Conservation (phyloP, 2,113 vertebrate species). For the Pimephales promelas region DNA sequence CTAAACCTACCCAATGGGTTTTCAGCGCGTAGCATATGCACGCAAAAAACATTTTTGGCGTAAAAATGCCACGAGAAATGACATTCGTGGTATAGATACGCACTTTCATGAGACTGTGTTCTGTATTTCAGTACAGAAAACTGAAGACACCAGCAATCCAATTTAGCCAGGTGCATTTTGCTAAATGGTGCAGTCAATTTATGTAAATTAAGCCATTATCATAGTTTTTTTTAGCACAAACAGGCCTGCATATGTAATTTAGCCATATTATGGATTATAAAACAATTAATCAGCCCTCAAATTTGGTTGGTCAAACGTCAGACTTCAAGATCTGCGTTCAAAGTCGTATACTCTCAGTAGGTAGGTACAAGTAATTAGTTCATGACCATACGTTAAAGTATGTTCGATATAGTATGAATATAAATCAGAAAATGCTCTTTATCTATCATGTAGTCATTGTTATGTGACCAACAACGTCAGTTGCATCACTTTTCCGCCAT, state of each 20-base stretch:
- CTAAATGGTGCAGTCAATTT: neutral
- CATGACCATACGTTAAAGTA: no score
- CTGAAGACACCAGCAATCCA: neutral
- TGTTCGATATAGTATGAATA: no score
- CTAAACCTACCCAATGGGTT: no score
- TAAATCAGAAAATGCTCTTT: no score
- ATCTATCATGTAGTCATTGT: no score
- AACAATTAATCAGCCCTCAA: neutral
- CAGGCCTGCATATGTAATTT: neutral
- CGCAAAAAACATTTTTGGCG: no score
- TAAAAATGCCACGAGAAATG: no score
- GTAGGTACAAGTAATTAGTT: neutral
- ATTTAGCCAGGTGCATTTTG: neutral
- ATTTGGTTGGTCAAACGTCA: neutral
- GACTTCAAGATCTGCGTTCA: neutral
- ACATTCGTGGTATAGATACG: no score
- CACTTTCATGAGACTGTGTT: no score
- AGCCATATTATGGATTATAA: neutral
- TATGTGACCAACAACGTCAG: no score
- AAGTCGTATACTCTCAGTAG: neutral
- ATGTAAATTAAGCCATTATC: neutral
- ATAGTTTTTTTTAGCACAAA: neutral
- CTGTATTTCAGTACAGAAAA: neutral
- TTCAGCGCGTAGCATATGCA: no score
- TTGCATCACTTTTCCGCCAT: no score